These are phyloP conservation scores for Damaliscus lunatus DNA, from an alignment of 2,113 vertebrate species.

Conservation along the genomic window DNA sequence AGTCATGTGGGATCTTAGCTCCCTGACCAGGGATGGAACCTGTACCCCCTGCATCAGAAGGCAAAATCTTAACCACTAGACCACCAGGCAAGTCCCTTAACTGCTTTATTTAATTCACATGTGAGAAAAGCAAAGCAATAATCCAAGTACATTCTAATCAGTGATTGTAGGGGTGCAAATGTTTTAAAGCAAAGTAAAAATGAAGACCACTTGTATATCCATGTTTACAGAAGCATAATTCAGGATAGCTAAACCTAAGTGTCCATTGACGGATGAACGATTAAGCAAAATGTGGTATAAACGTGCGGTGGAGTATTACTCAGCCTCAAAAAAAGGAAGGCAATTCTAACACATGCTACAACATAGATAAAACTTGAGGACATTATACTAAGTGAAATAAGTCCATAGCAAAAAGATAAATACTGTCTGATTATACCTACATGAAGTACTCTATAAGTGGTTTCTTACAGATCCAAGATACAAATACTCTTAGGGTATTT, in stretches of 20 bases:
- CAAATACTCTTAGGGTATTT: background rate
- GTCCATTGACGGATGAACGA: too few relatives aligned
- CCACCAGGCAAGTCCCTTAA: background rate
- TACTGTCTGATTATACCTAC: background rate
- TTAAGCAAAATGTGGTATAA: background rate
- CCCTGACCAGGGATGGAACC: background rate
- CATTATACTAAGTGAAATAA: background rate
- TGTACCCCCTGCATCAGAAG: background rate
- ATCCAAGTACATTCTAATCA: background rate
- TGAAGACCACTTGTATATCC: background rate
- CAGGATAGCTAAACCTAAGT: background rate
- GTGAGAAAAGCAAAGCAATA: background rate
- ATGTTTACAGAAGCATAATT: background rate
- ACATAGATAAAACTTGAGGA: background rate
- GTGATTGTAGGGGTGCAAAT: background rate
- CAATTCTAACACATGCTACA: background rate
- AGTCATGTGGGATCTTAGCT: background rate
- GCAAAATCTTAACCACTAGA: background rate
- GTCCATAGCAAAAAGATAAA: background rate
- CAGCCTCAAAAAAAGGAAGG: background rate
- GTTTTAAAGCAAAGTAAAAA: background rate
- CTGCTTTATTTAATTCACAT: constrained; percentile 13
- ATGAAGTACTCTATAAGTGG: background rate
- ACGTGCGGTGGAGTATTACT: background rate
- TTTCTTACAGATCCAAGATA: background rate